Percentiles rank a stretch among this genome's conserved stretches.
phyloP scores from a whole-genome alignment of 2,113 vertebrate species.

The Micronycteris hirsuta region DNA sequence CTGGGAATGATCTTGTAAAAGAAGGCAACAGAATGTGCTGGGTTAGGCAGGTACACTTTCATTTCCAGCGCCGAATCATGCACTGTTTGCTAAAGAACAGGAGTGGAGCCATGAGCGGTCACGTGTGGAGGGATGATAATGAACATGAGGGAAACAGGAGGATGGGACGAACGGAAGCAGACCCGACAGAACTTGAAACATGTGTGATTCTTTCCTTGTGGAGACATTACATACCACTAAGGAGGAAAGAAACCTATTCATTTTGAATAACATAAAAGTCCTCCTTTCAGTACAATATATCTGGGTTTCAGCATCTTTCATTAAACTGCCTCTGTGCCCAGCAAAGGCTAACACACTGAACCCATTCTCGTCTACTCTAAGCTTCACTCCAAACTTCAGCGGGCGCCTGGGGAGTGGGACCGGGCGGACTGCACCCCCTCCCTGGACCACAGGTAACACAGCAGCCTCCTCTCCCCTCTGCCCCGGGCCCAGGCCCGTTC shows the following conservation, averaged over 20 bases:
- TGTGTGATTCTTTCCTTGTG: background rate
- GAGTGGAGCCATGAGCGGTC: background rate
- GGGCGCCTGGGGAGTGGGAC: background rate
- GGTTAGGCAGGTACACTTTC: background rate
- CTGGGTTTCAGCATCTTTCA: background rate
- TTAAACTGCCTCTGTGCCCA: background rate
- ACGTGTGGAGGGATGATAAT: background rate
- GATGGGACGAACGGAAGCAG: background rate
- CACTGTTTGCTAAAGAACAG: background rate
- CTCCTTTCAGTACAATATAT: background rate
- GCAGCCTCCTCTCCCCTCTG: background rate
- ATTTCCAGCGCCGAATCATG: background rate
- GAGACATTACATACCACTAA: background rate
- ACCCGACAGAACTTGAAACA: background rate
- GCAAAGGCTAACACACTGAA: background rate
- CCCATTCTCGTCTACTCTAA: background rate
- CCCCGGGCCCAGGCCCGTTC: background rate
- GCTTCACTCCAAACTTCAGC: background rate
- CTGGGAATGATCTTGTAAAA: constrained; percentile 87
- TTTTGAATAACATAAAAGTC: background rate
- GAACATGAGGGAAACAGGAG: background rate
- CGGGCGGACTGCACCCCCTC: accelerated
- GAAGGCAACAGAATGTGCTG: background rate
- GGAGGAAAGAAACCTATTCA: background rate
- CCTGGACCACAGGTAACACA: accelerated